These are phyloP conservation scores for Drosophila sturtevanti DNA, from an alignment of 1,140 invertebrate genomes.

Conservation along the genomic window DNA sequence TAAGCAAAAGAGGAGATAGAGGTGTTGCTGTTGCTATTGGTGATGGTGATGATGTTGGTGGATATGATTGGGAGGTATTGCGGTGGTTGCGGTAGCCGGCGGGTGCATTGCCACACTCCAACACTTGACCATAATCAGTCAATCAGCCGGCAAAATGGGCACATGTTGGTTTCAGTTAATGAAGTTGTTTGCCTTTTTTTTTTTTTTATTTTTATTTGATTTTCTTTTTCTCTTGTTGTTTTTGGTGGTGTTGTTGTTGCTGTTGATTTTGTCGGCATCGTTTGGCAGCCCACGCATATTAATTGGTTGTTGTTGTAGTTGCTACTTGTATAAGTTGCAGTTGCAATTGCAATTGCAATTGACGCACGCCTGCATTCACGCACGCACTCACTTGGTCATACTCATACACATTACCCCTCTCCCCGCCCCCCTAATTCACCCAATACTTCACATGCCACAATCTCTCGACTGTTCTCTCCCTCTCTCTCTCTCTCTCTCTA, in stretches of 20 bases:
- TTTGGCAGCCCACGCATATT: constrained; percentile 70
- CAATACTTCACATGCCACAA: no score
- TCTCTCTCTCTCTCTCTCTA: no score
- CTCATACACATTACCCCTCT: neutral
- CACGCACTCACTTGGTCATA: constrained; percentile 30
- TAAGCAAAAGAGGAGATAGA: constrained; percentile 37
- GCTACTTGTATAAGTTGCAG: constrained; percentile 25
- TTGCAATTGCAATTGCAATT: constrained; percentile 22
- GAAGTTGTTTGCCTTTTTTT: constrained; percentile 58
- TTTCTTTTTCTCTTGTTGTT: neutral
- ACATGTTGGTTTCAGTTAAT: constrained; percentile 56
- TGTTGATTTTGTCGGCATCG: constrained; percentile 58
- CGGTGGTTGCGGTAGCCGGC: neutral
- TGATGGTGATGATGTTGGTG: neutral
- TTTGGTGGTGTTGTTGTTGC: constrained; percentile 3
- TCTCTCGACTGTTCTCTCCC: no score
- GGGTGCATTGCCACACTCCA: constrained; percentile 32
- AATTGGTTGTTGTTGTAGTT: constrained; percentile 27
- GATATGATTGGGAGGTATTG: neutral
- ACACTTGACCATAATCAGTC: constrained; percentile 80
- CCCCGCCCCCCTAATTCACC: no score
- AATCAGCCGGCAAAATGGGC: constrained; percentile 71
- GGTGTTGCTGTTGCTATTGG: neutral
- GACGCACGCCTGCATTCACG: constrained; percentile 30
- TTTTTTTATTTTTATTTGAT: neutral